Percentiles rank a stretch among this genome's conserved stretches.
Conservation (phyloP, 2,888 invertebrate genomes). For the Chloroclysta siterata region DNA sequence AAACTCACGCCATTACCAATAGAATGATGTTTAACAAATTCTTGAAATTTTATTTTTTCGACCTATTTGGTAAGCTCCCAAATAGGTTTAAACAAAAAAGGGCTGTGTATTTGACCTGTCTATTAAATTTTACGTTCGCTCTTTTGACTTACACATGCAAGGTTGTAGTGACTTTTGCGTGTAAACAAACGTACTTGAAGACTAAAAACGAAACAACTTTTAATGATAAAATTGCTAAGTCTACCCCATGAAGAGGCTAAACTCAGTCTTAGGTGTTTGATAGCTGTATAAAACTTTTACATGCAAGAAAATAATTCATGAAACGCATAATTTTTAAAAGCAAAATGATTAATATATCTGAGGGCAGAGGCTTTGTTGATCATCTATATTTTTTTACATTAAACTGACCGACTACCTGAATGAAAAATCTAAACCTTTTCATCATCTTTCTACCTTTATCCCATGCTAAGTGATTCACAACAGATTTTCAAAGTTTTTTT, state of each 20-base stretch:
- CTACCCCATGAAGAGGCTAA: conserved; percentile 7
- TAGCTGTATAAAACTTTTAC: conserved; percentile 3
- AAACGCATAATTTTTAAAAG: conserved; percentile 5
- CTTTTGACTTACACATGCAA: conserved; percentile 38
- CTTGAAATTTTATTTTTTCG: neutral
- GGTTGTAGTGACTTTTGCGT: conserved; percentile 33
- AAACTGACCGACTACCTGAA: no score
- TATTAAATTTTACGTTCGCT: conserved; percentile 18
- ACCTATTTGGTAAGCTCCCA: neutral
- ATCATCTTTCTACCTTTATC: no score
- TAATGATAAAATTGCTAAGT: conserved; percentile 25
- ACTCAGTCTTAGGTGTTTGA: conserved; percentile 6
- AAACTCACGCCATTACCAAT: neutral
- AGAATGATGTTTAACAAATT: neutral
- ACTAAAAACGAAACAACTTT: conserved; percentile 15
- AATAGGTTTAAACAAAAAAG: neutral
- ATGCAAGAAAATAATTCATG: conserved; percentile 16
- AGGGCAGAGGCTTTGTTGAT: neutral
- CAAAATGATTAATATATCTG: neutral
- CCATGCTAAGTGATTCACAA: no score
- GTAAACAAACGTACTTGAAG: conserved; percentile 15
- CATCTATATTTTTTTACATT: neutral
- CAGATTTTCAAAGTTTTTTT: no score
- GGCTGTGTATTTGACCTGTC: conserved; percentile 21
- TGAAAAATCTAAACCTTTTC: no score